Evolutionary conservation across 1,140 invertebrate genomes (phyloP), one percentile per base, ranked within the genome.

Genomic region (Caenorhabditis inopinata): DNA sequence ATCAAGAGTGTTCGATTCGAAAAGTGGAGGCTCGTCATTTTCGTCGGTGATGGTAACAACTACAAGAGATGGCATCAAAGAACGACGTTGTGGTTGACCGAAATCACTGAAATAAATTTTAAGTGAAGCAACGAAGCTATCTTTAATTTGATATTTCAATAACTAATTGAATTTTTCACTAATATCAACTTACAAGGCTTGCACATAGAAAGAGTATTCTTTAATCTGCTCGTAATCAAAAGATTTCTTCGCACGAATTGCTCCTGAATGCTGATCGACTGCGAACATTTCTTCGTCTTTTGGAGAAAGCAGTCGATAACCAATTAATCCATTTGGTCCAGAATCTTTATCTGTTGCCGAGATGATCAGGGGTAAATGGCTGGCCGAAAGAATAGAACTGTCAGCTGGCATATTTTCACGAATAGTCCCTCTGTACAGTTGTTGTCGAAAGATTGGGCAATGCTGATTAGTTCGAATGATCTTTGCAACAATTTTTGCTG

Each of bases 381-480:
- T 45, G 29, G 11, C 23, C 16, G 76, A 62, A 21, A 83, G 25
- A 23, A 83, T 76, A 12, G 81, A 58, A 46, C 49, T 79, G 4
- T 81, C 82, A 32, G 74, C 25, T 18, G 77, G 25, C 29, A 73
- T 51, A 58, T 83, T 83, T 29, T 83, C 83, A 18, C 73, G 42
- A 32, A 83, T 76, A 6, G 38, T 38, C n/a, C 76, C 83, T 23
- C 76, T 25, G 91, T 84, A 94, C 92, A 94, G 93, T 0, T 91
- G 87, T 79, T 91, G 89, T 73, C 92, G 90, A 88, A 97, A 97
- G 0, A 91, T 88, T 0, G 96, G 96, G 0, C 92, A 86, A 89
- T 97, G 96, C 89, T 97, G 95, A 89, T 98, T 98, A 23, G 94
- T 92, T 89, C 97, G 95, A 2, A 92, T 92, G 0, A 98, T 93